phyloP scores from a whole-genome alignment of 2,113 vertebrate genomes.

The Cyanistes caeruleus region DNA sequence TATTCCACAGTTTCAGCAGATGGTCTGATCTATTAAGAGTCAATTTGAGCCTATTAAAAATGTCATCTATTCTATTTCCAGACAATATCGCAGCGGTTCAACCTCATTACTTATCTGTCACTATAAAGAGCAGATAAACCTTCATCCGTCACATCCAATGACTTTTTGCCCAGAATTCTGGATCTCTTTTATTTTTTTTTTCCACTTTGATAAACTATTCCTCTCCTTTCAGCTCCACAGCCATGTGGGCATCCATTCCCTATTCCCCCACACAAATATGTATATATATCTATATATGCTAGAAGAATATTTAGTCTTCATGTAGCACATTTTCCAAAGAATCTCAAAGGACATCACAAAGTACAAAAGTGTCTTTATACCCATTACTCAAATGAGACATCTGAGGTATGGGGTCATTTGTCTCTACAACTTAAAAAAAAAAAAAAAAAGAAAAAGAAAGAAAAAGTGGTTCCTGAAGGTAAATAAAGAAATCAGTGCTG shows the following conservation, averaged over 20 bases:
- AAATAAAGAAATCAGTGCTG: background rate
- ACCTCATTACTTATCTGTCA: slow-evolving; percentile 60
- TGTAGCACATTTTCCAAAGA: background rate
- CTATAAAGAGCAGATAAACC: slow-evolving; percentile 21
- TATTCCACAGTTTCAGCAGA: slow-evolving; percentile 56
- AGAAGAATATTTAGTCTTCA: background rate
- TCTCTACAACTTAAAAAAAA: background rate
- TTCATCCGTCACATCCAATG: background rate
- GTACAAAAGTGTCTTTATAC: background rate
- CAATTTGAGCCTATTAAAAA: slow-evolving; percentile 62
- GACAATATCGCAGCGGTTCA: background rate
- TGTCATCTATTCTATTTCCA: slow-evolving; percentile 51
- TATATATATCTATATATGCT: background rate
- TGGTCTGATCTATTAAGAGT: slow-evolving; percentile 57
- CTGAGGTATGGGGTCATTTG: background rate
- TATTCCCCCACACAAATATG: background rate
- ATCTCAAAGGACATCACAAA: background rate
- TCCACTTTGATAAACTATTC: background rate
- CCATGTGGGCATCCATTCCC: background rate
- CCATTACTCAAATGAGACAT: background rate
- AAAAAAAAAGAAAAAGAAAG: no score
- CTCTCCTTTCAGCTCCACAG: background rate
- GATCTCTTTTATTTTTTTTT: background rate
- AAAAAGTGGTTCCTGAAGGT: background rate
- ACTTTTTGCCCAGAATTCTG: background rate